Evolutionary conservation across 2,113 vertebrate species (phyloP).

Genomic region (Barbus barbus): DNA sequence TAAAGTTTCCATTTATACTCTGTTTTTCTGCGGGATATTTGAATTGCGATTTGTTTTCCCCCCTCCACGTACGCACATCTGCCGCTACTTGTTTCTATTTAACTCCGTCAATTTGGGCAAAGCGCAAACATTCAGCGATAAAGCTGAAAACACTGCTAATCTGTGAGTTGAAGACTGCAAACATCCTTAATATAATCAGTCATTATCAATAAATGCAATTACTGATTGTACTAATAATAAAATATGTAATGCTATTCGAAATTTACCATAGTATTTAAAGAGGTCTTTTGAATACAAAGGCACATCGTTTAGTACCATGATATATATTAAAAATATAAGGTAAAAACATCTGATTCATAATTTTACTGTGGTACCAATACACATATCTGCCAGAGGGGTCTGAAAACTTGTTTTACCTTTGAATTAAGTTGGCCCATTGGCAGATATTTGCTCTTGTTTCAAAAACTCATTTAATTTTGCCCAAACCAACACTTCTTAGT

Average conservation of each 20-base stretch:
- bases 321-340: too few species aligned
- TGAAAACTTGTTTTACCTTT: too few species aligned
- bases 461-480: too few species aligned
- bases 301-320: too few species aligned
- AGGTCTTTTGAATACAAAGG: too few species aligned
- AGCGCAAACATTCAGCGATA: background rate
- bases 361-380: too few species aligned
- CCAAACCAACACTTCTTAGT: too few species aligned
- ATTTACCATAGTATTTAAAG: background rate
- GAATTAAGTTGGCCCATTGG: too few species aligned
- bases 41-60: background rate
- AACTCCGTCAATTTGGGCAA: background rate
- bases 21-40: background rate
- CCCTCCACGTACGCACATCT: background rate
- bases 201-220: background rate
- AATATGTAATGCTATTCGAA: background rate
- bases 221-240: background rate
- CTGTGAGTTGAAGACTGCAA: background rate
- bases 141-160: background rate
- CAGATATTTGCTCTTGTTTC: too few species aligned
- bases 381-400: too few species aligned
- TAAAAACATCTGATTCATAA: background rate
- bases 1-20: background rate
- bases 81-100: background rate
- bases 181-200: too few species aligned